phyloP scores from a whole-genome alignment of 2,797 vertebrate species.

The Erithacus rubecula region DNA sequence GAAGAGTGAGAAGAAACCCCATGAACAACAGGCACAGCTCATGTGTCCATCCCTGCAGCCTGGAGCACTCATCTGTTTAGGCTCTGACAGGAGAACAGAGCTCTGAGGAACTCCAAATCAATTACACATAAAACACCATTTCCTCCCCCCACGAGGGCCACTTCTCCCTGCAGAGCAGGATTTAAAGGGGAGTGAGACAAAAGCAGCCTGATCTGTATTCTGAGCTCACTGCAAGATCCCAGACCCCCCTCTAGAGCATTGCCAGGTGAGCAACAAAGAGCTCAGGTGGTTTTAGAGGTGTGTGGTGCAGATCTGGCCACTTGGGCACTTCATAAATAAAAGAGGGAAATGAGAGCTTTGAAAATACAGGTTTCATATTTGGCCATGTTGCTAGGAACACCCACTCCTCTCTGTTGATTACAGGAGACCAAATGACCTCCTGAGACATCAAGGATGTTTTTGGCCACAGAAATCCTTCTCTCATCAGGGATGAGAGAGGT shows the following conservation, averaged over 20 bases:
- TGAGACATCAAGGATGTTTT: fast-evolving
- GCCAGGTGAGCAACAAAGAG: background rate
- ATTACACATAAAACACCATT: background rate
- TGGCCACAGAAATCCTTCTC: background rate
- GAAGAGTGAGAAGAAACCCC: background rate
- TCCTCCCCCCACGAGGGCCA: background rate
- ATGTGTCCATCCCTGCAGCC: background rate
- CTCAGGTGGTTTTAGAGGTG: background rate
- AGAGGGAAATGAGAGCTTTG: background rate
- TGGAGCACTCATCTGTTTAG: background rate
- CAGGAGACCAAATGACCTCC: background rate
- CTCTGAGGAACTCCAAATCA: background rate
- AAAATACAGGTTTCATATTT: background rate
- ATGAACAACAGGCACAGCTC: background rate
- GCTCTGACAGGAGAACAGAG: background rate
- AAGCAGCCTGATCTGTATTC: background rate
- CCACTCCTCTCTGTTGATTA: background rate
- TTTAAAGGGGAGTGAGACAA: background rate
- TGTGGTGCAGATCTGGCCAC: background rate
- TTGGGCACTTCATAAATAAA: background rate
- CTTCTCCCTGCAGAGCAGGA: background rate
- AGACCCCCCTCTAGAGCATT: background rate
- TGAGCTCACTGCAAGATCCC: background rate
- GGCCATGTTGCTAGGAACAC: background rate
- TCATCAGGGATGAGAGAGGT: background rate